Evolutionary conservation across 2,113 vertebrate genomes (phyloP), one percentile per base, ranked within the genome.

Genomic region (Andinoacara biseriatus): DNA sequence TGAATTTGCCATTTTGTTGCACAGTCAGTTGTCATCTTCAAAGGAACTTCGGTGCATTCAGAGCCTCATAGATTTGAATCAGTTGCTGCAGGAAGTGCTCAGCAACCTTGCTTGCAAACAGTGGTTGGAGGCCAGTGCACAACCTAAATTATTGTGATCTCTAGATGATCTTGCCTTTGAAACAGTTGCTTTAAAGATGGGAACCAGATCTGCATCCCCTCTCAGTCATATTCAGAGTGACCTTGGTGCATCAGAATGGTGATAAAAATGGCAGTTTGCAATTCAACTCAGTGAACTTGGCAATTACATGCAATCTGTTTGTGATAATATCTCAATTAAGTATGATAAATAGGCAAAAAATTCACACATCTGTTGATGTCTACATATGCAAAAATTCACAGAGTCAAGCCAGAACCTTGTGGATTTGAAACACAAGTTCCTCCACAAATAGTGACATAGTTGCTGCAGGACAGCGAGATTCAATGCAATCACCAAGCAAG

Each of bases 271-370:
- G 26, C 1, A 52, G 46, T 52, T 52, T 52, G 46, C 6, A 17
- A 49, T 29, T 69, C 0, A 0, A 13, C 29, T 40, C 22, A 9
- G 40, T 49, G 4, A 46, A 46, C 3, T 15, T 15, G 43, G 14
- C 14, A 15, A 14, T 46, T 46, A 46, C 13, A 46, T 15, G 43
- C 13, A 46, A 5, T 15, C 5, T 46, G 43, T 46, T 3, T 46
- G 43, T 15, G 13, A 29, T 67, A 29, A 40, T 67, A 10, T 46
- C 1, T 14, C 3, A 18, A 10, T 69, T 49, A 29, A 29, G 40
- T 69, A 9, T 49, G 40, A 24, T 29, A 20, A 49, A 69, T 49
- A 29, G 5, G 24, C 24, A 49, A 49, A 29, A 69, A 69, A 49
- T 49, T 29, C 24, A 2, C 26, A 49, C 46, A 7, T 46, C 63